A percentile compares a stretch with the other conserved stretches of the same genome.
Conservation (phyloP, 2,113 vertebrate species). For the Psophia crepitans region DNA sequence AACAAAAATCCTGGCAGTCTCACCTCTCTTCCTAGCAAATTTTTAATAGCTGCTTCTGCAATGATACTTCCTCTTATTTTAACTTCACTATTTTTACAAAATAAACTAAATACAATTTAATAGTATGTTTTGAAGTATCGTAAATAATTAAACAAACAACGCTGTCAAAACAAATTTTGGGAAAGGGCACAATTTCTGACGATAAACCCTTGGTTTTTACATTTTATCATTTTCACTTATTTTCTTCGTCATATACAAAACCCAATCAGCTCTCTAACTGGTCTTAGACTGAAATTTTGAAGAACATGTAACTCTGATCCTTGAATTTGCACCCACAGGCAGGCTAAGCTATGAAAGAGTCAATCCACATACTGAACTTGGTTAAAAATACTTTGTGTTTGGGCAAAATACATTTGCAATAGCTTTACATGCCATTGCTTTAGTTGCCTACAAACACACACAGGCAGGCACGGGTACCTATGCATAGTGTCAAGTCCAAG, state of each 20-base stretch:
- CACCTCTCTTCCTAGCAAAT: background rate
- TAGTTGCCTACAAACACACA: background rate
- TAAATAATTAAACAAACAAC: constrained; percentile 9
- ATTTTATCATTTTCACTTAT: background rate
- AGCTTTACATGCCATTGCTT: background rate
- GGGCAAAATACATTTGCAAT: background rate
- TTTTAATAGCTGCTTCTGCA: constrained; percentile 27
- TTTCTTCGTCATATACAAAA: background rate
- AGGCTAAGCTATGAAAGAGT: background rate
- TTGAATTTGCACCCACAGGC: background rate
- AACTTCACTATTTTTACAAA: background rate
- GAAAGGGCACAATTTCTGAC: background rate
- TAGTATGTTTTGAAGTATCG: background rate
- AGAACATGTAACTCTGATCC: background rate
- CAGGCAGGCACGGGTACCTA: background rate
- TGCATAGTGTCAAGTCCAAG: background rate
- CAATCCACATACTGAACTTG: background rate
- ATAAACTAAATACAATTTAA: background rate
- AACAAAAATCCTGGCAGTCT: background rate
- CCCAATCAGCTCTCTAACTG: background rate
- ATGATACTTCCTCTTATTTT: background rate
- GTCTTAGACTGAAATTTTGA: background rate
- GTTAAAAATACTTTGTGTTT: background rate
- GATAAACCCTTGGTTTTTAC: background rate
- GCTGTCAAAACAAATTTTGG: background rate